Evolutionary conservation across 2,888 invertebrate genomes (phyloP).

Genomic region (Lithophane socia): DNA sequence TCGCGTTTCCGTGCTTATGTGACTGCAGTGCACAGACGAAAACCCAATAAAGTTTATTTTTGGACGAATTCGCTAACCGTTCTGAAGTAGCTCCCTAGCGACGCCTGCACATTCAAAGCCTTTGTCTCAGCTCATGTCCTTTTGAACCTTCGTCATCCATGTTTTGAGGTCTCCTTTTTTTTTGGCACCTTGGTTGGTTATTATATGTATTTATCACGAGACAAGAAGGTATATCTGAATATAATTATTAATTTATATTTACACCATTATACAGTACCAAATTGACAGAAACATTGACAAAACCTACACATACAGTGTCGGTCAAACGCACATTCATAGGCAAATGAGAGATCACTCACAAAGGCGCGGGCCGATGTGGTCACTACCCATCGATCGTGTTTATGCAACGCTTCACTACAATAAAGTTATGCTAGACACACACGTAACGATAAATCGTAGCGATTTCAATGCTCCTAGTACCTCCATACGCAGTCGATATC

Average conservation of each 20-base stretch:
- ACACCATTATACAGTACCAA: background rate
- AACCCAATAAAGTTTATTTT: no score
- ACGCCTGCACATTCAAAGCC: no score
- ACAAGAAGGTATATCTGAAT: background rate
- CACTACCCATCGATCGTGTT: background rate
- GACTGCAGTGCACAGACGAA: no score
- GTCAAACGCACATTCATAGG: conserved; percentile 62
- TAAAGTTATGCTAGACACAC: background rate
- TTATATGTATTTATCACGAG: background rate
- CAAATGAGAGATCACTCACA: conserved; percentile 68
- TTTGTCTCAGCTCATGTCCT: no score
- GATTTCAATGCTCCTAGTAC: no score
- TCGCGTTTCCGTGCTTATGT: no score
- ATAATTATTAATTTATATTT: background rate
- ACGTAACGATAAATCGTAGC: background rate
- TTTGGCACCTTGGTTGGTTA: background rate
- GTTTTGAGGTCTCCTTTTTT: no score
- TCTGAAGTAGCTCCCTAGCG: no score
- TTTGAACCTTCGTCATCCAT: no score
- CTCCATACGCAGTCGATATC: no score
- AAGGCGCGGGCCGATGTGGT: conserved; percentile 46
- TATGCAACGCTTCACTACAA: background rate
- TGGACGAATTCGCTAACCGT: no score
- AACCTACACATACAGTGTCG: background rate
- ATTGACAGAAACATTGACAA: background rate